Conservation (phyloP, 2,113 vertebrate genomes). For the Alaudala cheleensis region DNA sequence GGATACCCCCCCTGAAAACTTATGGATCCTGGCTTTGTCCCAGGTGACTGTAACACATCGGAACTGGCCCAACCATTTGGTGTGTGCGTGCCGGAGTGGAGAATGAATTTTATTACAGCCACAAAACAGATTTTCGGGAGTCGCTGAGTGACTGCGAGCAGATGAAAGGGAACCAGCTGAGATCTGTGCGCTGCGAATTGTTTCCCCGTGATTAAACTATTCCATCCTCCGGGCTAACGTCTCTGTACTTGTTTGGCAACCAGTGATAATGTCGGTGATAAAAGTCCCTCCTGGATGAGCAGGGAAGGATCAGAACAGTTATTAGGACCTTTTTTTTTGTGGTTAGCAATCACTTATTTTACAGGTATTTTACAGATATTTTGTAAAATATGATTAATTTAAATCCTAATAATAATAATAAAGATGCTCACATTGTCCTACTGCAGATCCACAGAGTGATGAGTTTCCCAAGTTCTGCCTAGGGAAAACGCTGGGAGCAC, state of each 20-base stretch:
- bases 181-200: slow-evolving; percentile 53
- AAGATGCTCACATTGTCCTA: background rate
- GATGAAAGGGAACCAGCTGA: slow-evolving; percentile 65
- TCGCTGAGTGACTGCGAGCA: slow-evolving; percentile 35
- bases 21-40: slow-evolving; percentile 23
- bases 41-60: background rate
- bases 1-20: background rate
- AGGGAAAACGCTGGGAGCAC: background rate
- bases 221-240: slow-evolving; percentile 62
- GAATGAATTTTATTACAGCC: slow-evolving; percentile 70
- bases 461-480: background rate
- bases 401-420: background rate
- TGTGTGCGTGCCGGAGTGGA: background rate
- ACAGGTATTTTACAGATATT: background rate
- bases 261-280: slow-evolving; percentile 49
- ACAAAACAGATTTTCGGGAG: slow-evolving; percentile 59
- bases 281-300: slow-evolving; percentile 22
- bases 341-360: background rate
- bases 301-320: slow-evolving; percentile 9
- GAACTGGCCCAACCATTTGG: slow-evolving; percentile 40
- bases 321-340: background rate
- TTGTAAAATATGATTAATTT: background rate
- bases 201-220: slow-evolving; percentile 65
- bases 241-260: slow-evolving; percentile 41
- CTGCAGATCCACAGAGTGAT: background rate